Base-by-base conservation (phyloP, 2,888 invertebrate species). In the Athetis lepigone region DNA sequence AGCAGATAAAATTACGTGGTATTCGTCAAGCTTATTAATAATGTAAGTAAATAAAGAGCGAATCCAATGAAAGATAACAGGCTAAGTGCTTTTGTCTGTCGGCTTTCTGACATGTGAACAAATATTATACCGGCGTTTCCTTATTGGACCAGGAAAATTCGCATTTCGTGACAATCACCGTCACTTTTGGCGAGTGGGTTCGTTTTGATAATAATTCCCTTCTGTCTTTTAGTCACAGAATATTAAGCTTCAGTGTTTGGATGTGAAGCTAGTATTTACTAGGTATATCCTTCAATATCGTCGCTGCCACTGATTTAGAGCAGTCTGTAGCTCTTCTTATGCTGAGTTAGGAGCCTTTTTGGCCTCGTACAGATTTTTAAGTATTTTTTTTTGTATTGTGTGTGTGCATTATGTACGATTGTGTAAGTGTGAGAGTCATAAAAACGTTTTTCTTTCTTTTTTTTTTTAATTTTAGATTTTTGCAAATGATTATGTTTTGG, bases 41-140 rank as follows among this genome's bases (percentile, higher is more conserved):
- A 67, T 61, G 36, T 42, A 27, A 54, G 52, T 68, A 73, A 57
- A 71, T 56, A 61, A 61, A 54, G 52, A 66, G 16, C 19, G 68
- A 63, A 62, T 49, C 51, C 54, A 54, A 62, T 56, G 45, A 71
- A 79, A 70, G 67, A 58, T 66, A 68, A 67, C 62, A 45, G 21
- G 58, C 72, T 82, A 82, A 83, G 82, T 84, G 81, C 68, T 72
- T 78, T 82, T 79, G 79, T 80, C 70, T 77, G 84, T 83, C 65
- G 58, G 56, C 62, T 73, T 76, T 73, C 70, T 75, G 70, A 77
- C 74, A 77, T 70, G 68, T 76, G 77, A 79, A 83, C 80, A 83
- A 85, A 85, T 82, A 83, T 80, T 80, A 58, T 63, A 57, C 62
- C 67, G 47, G 57, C n/a, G 51, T 73, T 73, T 68, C 69, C 65